These are phyloP conservation scores for Aphis craccivora DNA, from an alignment of 1,140 invertebrate genomes.

Conservation along the genomic window DNA sequence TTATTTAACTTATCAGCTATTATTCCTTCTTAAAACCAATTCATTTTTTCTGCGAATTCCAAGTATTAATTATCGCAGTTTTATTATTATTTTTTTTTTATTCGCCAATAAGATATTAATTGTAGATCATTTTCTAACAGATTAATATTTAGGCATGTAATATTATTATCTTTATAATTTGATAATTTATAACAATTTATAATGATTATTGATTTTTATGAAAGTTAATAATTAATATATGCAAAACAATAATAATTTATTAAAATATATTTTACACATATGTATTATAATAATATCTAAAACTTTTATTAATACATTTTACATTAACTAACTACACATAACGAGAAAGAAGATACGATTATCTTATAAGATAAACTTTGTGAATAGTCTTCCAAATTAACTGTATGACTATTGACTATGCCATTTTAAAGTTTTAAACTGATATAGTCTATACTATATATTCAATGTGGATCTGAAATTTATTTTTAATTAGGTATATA, in stretches of 20 bases:
- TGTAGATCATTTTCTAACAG: not conserved
- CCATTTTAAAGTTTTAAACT: too few relatives aligned
- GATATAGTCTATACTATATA: too few relatives aligned
- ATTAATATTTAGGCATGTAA: not conserved
- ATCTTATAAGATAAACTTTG: not conserved
- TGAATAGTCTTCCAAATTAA: too few relatives aligned
- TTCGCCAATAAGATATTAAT: not conserved
- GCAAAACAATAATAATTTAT: not conserved
- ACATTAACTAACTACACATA: too few relatives aligned
- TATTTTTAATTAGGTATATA: too few relatives aligned
- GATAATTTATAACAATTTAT: too few relatives aligned
- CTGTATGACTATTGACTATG: too few relatives aligned
- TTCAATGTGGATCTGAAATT: too few relatives aligned
- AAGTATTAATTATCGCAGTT: not conserved
- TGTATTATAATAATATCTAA: not conserved
- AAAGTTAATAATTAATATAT: not conserved
- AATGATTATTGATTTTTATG: not conserved
- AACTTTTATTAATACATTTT: too few relatives aligned
- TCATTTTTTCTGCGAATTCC: not conserved
- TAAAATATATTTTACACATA: not conserved
- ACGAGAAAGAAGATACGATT: not conserved
- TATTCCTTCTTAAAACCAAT: not conserved
- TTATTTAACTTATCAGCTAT: not conserved
- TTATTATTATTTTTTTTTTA: not conserved
- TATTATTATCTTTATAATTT: not conserved